Percentiles rank a stretch among this genome's conserved stretches.
These are phyloP conservation scores for Prinia subflava DNA, from an alignment of 2,113 vertebrate species.

Conservation along the genomic window DNA sequence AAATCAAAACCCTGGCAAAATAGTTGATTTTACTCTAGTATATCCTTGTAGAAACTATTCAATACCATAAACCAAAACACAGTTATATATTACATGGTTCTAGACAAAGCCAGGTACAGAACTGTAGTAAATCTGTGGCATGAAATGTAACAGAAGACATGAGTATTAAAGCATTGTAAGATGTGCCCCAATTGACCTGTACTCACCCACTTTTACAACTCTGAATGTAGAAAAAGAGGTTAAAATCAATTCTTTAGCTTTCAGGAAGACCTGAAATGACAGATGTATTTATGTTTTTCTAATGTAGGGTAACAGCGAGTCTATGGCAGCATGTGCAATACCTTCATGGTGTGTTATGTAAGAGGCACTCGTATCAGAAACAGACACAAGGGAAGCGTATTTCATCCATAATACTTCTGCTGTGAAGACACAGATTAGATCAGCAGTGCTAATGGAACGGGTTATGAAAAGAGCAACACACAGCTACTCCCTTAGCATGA, in stretches of 20 bases:
- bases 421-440: neutral
- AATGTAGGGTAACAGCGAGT: neutral
- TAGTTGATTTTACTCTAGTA: neutral
- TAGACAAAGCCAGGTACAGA: neutral
- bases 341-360: neutral
- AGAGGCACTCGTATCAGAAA: neutral
- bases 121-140: neutral
- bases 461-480: neutral
- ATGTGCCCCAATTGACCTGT: neutral
- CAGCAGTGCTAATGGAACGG: neutral
- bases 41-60: neutral
- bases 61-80: neutral
- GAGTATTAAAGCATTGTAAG: neutral
- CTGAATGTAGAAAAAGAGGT: neutral
- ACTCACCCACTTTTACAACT: neutral
- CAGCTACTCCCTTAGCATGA: neutral
- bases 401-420: neutral
- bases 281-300: neutral
- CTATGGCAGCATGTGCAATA: neutral
- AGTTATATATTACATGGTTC: fast-evolving
- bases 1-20: neutral
- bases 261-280: neutral
- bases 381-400: neutral
- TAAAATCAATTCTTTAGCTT: neutral
- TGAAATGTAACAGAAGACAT: neutral